Evolutionary conservation across 2,888 invertebrate genomes (phyloP), one percentile per base, ranked within the genome.

Genomic region (Cantharis flavilabris): DNA sequence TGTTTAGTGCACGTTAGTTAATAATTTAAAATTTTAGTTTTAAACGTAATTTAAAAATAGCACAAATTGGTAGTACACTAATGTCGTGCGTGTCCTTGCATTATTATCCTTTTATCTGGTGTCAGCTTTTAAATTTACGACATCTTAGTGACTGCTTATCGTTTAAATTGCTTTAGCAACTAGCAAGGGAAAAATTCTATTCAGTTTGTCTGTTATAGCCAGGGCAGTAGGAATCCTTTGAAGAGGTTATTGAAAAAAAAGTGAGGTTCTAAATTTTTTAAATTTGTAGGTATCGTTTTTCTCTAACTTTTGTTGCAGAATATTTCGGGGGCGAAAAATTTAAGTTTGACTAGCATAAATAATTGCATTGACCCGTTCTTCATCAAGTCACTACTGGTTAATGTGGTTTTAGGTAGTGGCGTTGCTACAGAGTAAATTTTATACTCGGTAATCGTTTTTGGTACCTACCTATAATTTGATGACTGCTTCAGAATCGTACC

Each of bases 401-500:
- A 81, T 83, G 82, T 80, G 81, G 80, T 83, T 83, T 20, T 82
- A 81, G 78, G 82, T 80, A 81, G 82, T 72, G 70, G 49, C 69
- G 26, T 62, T 70, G 79, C 81, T 81, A 80, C 81, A 79, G 81
- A 78, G 81, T 82, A 82, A 83, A 83, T 83, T 80, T 81, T 81
- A 76, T 76, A 76, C 79, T 79, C 77, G 75, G 80, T 81, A 79
- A 81, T 82, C 81, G 81, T 80, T 81, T 79, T 80, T 79, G 79
- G 81, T 80, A 82, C 82, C 82, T 83, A 82, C 49, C 49, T 83
- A 83, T 67, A 67, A 83, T 83, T 82, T 83, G 80, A 79, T 73
- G 81, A 81, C 80, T 80, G 81, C 80, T 63, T 77, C 65, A 62
- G 70, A 81, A 82, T 79, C 80, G 78, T 80, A 81, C 82, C 81